Conservation (phyloP, 2,797 vertebrate genomes). For the Poeciliopsis turneri region DNA sequence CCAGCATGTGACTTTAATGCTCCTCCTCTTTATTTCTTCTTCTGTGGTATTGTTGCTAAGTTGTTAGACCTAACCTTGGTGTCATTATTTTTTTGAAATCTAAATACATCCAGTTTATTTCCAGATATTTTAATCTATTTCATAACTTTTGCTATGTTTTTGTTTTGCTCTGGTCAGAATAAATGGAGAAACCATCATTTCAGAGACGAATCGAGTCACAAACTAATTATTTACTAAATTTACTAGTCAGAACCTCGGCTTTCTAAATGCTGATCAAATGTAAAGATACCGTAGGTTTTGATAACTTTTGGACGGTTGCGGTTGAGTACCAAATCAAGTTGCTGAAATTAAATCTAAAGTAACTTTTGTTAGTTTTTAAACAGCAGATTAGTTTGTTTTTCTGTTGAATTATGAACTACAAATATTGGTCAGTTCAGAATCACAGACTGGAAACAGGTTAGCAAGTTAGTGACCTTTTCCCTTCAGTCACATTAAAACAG, state of each 20-base stretch:
- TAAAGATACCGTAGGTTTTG: not conserved
- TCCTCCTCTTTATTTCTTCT: too few relatives aligned
- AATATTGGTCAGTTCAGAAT: conserved; percentile 9
- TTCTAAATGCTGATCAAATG: not conserved
- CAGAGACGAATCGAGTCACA: too few relatives aligned
- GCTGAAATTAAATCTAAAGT: not conserved
- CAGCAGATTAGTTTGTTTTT: not conserved
- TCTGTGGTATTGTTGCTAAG: too few relatives aligned
- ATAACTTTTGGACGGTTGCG: not conserved
- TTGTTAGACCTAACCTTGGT: too few relatives aligned
- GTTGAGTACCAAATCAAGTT: not conserved
- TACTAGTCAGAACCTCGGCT: not conserved
- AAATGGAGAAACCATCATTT: too few relatives aligned
- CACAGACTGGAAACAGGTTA: conserved; percentile 47
- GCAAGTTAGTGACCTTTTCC: conserved; percentile 44
- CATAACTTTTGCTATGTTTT: too few relatives aligned
- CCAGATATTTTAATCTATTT: too few relatives aligned
- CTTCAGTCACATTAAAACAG: conserved; percentile 38
- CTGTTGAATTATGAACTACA: not conserved
- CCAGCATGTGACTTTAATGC: too few relatives aligned
- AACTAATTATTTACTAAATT: too few relatives aligned
- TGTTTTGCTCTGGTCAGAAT: too few relatives aligned
- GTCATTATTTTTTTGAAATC: too few relatives aligned
- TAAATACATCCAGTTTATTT: too few relatives aligned
- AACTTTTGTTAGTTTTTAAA: not conserved